These are phyloP conservation scores for Gracilinanus agilis DNA, from an alignment of 2,113 vertebrate species.

Conservation along the genomic window DNA sequence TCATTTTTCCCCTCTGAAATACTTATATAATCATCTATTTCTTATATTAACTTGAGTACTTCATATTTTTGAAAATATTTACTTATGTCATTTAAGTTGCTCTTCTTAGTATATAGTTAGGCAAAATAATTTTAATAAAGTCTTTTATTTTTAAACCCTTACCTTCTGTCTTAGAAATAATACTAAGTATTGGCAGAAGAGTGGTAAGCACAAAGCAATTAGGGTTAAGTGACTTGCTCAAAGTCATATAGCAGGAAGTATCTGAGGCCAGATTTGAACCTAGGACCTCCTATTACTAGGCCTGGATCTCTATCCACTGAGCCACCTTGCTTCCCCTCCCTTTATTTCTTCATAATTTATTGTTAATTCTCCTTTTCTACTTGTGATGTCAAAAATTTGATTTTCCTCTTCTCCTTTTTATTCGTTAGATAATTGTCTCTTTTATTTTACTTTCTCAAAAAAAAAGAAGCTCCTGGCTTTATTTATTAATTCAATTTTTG, in stretches of 20 bases:
- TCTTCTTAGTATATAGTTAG: not conserved
- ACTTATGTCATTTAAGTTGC: not conserved
- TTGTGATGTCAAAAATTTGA: not conserved
- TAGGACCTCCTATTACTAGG: no score
- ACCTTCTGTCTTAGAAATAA: no score
- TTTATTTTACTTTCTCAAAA: not conserved
- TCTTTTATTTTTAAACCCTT: not conserved
- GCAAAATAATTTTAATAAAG: not conserved
- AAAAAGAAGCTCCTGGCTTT: not conserved
- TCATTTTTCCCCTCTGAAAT: not conserved
- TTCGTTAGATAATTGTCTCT: not conserved
- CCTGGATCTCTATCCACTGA: no score
- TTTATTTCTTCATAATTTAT: not conserved
- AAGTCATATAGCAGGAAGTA: no score
- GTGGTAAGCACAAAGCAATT: no score
- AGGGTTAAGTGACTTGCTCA: no score
- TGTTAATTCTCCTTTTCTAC: not conserved
- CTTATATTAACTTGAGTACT: not conserved
- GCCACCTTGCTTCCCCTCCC: no score
- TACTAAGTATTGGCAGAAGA: no score
- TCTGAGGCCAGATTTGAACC: no score
- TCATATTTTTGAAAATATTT: not conserved
- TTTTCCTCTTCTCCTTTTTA: not conserved
- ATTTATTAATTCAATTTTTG: not conserved
- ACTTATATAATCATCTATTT: not conserved